Evolutionary conservation across 2,888 invertebrate species (phyloP).

Genomic region (Folsomia candida): DNA sequence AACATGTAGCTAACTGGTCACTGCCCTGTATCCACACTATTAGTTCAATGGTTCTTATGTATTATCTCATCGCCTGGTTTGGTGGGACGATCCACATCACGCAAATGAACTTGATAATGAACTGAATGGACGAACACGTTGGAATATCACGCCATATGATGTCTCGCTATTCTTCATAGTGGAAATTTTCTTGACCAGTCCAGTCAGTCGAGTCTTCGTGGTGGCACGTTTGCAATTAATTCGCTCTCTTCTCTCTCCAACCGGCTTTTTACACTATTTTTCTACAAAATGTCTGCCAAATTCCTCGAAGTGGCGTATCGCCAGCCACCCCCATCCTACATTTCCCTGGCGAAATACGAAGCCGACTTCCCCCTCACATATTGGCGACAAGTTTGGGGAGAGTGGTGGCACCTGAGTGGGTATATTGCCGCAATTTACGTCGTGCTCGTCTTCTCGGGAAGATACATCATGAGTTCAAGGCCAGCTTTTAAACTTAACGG

Average conservation of each 20-base stretch:
- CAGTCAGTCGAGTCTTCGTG: not conserved
- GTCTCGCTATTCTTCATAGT: too few relatives aligned
- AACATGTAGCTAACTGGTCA: too few relatives aligned
- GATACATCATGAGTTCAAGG: conserved; percentile 35
- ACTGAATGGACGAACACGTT: not conserved
- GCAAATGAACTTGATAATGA: not conserved
- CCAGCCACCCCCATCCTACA: conserved; percentile 28
- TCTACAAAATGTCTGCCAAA: conserved; percentile 30
- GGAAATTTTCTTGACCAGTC: not conserved
- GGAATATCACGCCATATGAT: not conserved
- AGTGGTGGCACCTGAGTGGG: conserved; percentile 36
- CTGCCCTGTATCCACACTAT: too few relatives aligned
- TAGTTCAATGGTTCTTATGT: too few relatives aligned
- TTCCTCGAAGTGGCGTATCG: conserved; percentile 36
- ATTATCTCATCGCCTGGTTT: too few relatives aligned
- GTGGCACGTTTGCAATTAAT: not conserved
- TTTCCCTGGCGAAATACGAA: conserved; percentile 40
- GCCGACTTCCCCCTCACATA: conserved; percentile 35
- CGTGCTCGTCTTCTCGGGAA: conserved; percentile 38
- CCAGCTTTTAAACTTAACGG: conserved; percentile 41
- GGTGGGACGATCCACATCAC: too few relatives aligned
- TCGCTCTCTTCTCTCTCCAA: not conserved
- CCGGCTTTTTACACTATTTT: too few relatives aligned
- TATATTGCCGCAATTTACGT: conserved; percentile 40
- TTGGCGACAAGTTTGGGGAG: conserved; percentile 42